Evolutionary conservation across 2,797 vertebrate species (phyloP), one percentile per base, ranked within the genome.

Genomic region (Nyctibius grandis): DNA sequence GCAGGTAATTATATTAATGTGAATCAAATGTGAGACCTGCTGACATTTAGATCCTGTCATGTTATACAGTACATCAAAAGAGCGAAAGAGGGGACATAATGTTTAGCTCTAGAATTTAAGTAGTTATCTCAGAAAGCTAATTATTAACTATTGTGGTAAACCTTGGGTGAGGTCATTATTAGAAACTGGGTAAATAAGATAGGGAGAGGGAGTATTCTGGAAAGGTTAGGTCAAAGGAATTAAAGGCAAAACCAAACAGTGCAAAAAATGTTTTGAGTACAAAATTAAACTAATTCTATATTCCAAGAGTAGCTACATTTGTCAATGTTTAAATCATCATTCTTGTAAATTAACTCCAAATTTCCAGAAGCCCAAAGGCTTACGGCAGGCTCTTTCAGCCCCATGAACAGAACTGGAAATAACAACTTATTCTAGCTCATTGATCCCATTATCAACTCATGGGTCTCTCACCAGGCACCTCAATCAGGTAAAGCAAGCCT

Each of bases 1-100:
- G 57, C 75, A 90, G 70, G 64, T 90, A 89, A 83, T 94, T 91
- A 91, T 40, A 95, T 88, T 81, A 91, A 76, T 11, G 22, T 26
- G 70, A 91, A 87, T 77, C 56, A 88, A 91, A 90, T 51, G 68
- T 85, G 64, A 94, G 91, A 77, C 70, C 48, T 64, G 86, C 47
- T 90, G 78, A 93, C 56, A 85, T 44, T 72, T 69, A 61, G 82
- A 95, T 86, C 13, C 47, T 33, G 51, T 19, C 51, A 51, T 29
- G 33, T 73, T 81, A 81, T 11, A 79, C 13, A 63, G 36, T 14
- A 96, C 47, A 93, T 84, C 70, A 95, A 78, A 92, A 83, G 79
- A 89, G 28, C 0, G 2, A 91, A 89, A 81, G 34, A 82, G 2
- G 0, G 53, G 48, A 78, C 50, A 61, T 12, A 83, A 85, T 7